These are phyloP conservation scores for Dendrolimus punctatus DNA, from an alignment of 1,140 invertebrate species.

Conservation along the genomic window DNA sequence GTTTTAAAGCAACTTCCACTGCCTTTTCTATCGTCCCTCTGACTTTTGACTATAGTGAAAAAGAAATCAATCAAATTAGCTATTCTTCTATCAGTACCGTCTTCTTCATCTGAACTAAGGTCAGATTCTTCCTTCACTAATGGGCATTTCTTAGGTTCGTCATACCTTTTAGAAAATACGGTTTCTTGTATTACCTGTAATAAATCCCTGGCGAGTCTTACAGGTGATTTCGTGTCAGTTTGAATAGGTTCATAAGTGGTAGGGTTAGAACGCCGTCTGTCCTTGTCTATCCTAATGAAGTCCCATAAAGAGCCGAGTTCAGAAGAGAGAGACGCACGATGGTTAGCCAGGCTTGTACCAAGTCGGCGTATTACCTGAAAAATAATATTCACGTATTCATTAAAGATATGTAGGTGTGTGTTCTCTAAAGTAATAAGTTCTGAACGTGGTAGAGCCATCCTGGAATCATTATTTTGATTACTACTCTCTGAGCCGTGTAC, in stretches of 20 bases:
- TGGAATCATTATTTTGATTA: no score
- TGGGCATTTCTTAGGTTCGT: slow-evolving; percentile 50
- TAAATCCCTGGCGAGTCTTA: slow-evolving; percentile 57
- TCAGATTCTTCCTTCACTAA: slow-evolving; percentile 60
- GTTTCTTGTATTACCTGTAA: slow-evolving; percentile 68
- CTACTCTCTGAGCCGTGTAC: no score
- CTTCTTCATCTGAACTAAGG: slow-evolving; percentile 50
- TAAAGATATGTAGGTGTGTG: neutral
- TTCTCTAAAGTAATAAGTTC: no score
- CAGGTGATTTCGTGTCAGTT: slow-evolving; percentile 42
- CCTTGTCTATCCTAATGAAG: slow-evolving; percentile 54
- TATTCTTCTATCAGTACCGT: slow-evolving; percentile 54
- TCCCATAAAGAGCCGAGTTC: slow-evolving; percentile 69
- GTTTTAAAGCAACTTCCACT: slow-evolving; percentile 64
- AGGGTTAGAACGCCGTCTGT: slow-evolving; percentile 42
- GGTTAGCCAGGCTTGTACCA: slow-evolving; percentile 52
- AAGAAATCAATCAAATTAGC: slow-evolving; percentile 67
- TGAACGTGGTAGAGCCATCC: no score
- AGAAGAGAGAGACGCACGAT: slow-evolving; percentile 57
- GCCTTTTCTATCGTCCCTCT: slow-evolving; percentile 55
- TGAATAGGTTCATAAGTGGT: slow-evolving; percentile 42
- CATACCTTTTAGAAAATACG: slow-evolving; percentile 45
- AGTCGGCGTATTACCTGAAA: slow-evolving; percentile 55
- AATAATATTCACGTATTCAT: neutral
- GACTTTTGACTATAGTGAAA: slow-evolving; percentile 64